Evolutionary conservation across 2,113 vertebrate genomes (phyloP).

Genomic region (Maccullochella peelii): DNA sequence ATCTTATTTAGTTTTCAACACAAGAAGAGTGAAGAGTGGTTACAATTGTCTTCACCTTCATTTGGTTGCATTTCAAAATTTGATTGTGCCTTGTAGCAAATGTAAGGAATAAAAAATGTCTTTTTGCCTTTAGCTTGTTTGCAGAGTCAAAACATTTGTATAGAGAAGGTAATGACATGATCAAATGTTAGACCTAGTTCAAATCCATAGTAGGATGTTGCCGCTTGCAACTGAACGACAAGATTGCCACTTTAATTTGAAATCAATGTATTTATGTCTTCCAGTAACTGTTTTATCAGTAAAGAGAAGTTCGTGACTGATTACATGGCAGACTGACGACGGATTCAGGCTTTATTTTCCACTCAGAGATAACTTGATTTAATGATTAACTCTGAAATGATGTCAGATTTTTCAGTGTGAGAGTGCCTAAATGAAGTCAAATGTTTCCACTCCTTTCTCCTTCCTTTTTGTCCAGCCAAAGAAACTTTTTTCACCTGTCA

Average conservation of each 20-base stretch:
- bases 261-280: neutral
- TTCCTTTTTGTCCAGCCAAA: neutral
- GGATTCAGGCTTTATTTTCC: conserved; percentile 14
- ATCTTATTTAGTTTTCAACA: neutral
- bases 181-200: neutral
- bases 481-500: conserved; percentile 15
- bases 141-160: neutral
- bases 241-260: neutral
- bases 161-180: neutral
- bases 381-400: conserved; percentile 42
- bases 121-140: neutral
- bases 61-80: neutral
- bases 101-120: neutral
- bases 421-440: conserved; percentile 1
- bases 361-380: conserved; percentile 27
- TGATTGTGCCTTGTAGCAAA: neutral
- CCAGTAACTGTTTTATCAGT: neutral
- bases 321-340: neutral
- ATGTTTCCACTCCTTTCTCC: conserved; percentile 27
- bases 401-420: conserved; percentile 19
- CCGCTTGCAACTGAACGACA: neutral
- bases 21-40: too few species aligned
- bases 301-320: neutral
- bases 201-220: neutral
- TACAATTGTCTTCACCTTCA: neutral